Evolutionary conservation across 2,888 invertebrate genomes (phyloP), one percentile per base, ranked within the genome.

Genomic region (Mayetiola destructor): DNA sequence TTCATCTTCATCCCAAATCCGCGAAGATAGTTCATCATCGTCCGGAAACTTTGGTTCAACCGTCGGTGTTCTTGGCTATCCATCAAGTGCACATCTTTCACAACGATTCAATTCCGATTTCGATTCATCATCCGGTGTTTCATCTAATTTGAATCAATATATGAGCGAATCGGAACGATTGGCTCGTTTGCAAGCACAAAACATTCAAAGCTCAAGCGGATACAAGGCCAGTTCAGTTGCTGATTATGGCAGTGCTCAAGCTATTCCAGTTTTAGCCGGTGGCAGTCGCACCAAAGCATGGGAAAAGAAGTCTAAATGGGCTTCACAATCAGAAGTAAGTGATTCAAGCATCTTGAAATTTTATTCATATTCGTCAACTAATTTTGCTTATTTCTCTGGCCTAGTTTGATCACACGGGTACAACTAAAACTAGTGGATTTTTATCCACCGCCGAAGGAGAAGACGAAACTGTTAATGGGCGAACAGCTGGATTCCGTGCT

Each of bases 401-500:
- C 3, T 14, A 48, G 48, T 48, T n/a, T n/a, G 48, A 48, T n/a
- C 18, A 16, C 12, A n/a, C n/a, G 3, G 48, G 48, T n/a, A 27
- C n/a, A 27, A 12, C 27, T 27, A 48, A 48, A 16, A 48, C n/a
- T n/a, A 8, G n/a, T 16, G 48, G 48, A 3, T 48, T n/a, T 12
- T n/a, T 48, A 16, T 48, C 48, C 4, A 48, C 48, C 14, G 36
- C 56, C 18, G 40, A 56, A 42, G 30, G 20, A 8, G 39, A 39
- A 29, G 56, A 37, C 20, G 27, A 37, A 16, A 21, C 29, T 9
- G 16, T 40, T 4, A 14, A 40, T 20, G 40, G 36, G 16, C n/a
- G 16, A 39, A 18, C 58, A 2, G 40, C 27, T 6, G 16, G 59
- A 60, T 63, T 56, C 20, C 62, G 59, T 16, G 48, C 1, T 48